A percentile compares a stretch with the other conserved stretches of the same genome.
Evolutionary conservation across 2,888 invertebrate genomes (phyloP).

Genomic region (Agrochola lota): DNA sequence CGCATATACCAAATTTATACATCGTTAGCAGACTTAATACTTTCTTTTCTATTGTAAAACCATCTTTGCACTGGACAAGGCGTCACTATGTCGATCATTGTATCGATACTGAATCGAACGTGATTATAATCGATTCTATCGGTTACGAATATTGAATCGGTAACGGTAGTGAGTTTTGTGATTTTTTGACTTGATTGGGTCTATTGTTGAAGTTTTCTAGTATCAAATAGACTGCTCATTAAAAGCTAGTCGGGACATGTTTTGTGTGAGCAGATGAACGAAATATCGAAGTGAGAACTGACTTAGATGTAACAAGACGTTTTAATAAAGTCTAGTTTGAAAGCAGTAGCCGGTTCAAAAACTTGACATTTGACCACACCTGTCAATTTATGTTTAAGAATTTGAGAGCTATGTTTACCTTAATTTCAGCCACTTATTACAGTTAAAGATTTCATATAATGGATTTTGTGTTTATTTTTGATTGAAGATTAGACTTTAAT

Average conservation of each 20-base stretch:
- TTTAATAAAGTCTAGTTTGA: constrained; percentile 43
- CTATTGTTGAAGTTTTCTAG: constrained; percentile 78
- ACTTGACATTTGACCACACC: constrained; percentile 38
- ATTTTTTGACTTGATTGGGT: constrained; percentile 80
- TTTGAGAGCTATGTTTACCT: constrained; percentile 26
- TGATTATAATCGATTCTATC: constrained; percentile 84
- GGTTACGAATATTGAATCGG: constrained; percentile 77
- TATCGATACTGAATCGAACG: constrained; percentile 82
- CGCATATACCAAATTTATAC: constrained; percentile 79
- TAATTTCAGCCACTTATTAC: constrained; percentile 13
- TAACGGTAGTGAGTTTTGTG: constrained; percentile 74
- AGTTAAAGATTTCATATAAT: constrained; percentile 1
- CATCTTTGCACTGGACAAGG: constrained; percentile 80
- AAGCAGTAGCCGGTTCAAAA: constrained; percentile 42
- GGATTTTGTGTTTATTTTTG: constrained; percentile 14
- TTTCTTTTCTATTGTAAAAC: constrained; percentile 87
- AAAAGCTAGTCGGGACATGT: constrained; percentile 65
- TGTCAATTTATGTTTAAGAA: constrained; percentile 31
- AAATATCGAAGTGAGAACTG: constrained; percentile 26
- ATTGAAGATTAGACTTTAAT: constrained; percentile 10
- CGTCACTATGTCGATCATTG: constrained; percentile 85
- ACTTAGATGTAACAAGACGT: constrained; percentile 47
- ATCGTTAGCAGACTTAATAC: constrained; percentile 83
- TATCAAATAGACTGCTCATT: constrained; percentile 75
- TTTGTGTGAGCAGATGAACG: constrained; percentile 31